Conservation (phyloP, 2,888 invertebrate species). For the Sipha maydis region DNA sequence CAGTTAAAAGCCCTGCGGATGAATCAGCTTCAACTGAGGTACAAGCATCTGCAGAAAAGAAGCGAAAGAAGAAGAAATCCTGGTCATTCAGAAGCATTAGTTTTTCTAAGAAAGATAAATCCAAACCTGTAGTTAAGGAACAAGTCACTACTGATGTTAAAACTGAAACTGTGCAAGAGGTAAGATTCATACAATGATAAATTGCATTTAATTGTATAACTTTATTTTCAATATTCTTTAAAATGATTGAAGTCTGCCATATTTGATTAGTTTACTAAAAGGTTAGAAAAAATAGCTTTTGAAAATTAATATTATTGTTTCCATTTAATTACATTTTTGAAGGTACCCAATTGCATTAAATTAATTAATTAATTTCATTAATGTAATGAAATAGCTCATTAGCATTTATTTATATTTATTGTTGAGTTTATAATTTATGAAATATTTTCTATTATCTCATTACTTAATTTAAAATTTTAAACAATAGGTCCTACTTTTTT, state of each 20-base stretch:
- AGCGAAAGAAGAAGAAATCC: constrained; percentile 80
- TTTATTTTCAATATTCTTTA: background rate
- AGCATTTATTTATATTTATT: background rate
- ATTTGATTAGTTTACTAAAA: background rate
- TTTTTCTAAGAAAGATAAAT: constrained; percentile 88
- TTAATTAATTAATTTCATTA: background rate
- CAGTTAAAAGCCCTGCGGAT: constrained; percentile 70
- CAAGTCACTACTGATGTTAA: constrained; percentile 71
- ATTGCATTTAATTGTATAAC: background rate
- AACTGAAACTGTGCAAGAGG: constrained; percentile 61
- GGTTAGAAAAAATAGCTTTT: too few species aligned
- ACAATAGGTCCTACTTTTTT: too few species aligned
- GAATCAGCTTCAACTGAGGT: constrained; percentile 52
- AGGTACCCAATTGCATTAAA: background rate
- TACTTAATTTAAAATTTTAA: too few species aligned
- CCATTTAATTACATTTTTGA: background rate
- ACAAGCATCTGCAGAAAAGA: constrained; percentile 64
- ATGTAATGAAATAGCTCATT: background rate
- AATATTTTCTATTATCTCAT: too few species aligned
- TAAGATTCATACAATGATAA: background rate
- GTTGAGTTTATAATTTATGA: too few species aligned
- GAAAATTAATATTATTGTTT: too few species aligned
- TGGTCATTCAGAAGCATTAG: constrained; percentile 90
- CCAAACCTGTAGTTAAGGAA: constrained; percentile 77
- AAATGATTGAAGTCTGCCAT: background rate